Base-by-base conservation (phyloP, 2,797 vertebrate genomes). In the Sparus aurata region DNA sequence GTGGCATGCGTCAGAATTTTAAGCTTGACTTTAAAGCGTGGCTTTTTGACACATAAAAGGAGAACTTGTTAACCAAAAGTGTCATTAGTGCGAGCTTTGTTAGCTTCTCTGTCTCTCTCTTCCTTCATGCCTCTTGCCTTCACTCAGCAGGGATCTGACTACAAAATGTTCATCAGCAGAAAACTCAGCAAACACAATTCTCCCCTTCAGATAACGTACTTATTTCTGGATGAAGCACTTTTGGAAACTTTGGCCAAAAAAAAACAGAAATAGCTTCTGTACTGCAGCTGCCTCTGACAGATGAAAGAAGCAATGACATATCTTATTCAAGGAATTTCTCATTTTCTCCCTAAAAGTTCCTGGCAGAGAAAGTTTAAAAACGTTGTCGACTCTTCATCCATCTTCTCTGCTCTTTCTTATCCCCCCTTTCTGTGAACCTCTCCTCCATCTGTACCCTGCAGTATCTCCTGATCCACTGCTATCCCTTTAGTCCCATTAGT, bases 401-500 rank as follows among this genome's bases (percentile, higher is more conserved):
- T 80, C 66, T 17, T 67, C 3, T 53, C 64, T 72, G 23, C 52
- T 75, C 30, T 73, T 38, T 45, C 60, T 69, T 65, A 47, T 74
- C 61, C 25, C 58, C n/a, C 53, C 41, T 17, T 59, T 78, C 68
- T 72, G 69, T 75, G 76, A 53, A 20, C 75, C 75, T 66, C 47
- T 76, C 53, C 68, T 80, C 52, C 2, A 11, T 77, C 69, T 67
- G 5, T n/a, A 20, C 25, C 74, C 62, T 62, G 5, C 61, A n/a
- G 22, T 34, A 30, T 75, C 52, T 79, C 61, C 75, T 76, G 57
- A 71, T 86, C 77, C 71, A 65, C 67, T 73, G 60, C n/a, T 69
- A 71, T 86, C 84, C 77, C 74, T 41, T 69, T 46, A 34, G 86
- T 81, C 77, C 82, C 85, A 87, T 93, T 90, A 85, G 72, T 83